These are phyloP conservation scores for Mythimna impura DNA, from an alignment of 2,888 invertebrate species.

Conservation along the genomic window DNA sequence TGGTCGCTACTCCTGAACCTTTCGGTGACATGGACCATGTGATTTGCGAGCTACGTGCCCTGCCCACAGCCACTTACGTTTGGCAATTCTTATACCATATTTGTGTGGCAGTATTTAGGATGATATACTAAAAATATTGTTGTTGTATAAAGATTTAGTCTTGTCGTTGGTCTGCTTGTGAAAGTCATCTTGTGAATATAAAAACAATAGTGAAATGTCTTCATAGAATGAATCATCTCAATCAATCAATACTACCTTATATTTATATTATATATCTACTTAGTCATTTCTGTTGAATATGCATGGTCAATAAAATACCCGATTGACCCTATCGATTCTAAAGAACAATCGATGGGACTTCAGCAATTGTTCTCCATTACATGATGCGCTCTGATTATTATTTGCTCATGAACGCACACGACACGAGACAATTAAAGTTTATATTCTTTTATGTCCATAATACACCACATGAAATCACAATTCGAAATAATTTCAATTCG, in stretches of 20 bases:
- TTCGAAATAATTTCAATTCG: no score
- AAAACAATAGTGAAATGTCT: background rate
- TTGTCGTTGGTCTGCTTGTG: background rate
- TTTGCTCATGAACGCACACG: background rate
- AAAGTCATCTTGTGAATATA: no score
- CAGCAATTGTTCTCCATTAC: constrained; percentile 45
- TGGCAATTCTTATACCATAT: no score
- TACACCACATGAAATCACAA: background rate
- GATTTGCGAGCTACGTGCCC: no score
- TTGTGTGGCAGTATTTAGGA: no score
- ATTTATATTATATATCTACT: no score
- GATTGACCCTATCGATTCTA: constrained; percentile 31
- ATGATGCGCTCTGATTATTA: constrained; percentile 46
- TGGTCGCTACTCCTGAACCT: no score
- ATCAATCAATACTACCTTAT: background rate
- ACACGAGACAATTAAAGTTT: background rate
- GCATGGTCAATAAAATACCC: constrained; percentile 31
- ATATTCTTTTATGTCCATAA: background rate
- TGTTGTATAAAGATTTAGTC: no score
- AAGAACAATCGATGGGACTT: constrained; percentile 46
- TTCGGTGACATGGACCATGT: no score
- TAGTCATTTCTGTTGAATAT: background rate
- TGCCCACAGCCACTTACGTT: no score
- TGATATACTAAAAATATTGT: no score
- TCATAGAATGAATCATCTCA: background rate